These are phyloP conservation scores for Drosophila ezoana DNA, from an alignment of 2,888 invertebrate genomes.

Conservation along the genomic window DNA sequence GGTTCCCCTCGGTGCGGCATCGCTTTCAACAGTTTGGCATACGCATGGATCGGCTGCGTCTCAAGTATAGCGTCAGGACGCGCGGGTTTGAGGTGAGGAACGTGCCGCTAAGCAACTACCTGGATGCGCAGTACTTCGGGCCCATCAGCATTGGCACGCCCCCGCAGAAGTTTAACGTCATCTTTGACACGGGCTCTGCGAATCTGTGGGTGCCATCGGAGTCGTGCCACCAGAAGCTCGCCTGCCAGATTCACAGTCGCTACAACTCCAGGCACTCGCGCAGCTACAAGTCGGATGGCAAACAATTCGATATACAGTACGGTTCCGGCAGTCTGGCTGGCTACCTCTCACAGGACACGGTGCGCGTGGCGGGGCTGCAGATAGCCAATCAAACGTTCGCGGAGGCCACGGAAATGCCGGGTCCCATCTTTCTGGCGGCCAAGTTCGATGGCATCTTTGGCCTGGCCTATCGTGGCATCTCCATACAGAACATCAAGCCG, in stretches of 20 bases:
- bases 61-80: conserved; percentile 82
- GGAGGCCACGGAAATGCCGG: conserved; percentile 71
- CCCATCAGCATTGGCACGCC: conserved; percentile 95
- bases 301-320: conserved; percentile 60
- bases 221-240: conserved; percentile 95
- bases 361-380: conserved; percentile 60
- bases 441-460: conserved; percentile 75
- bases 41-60: conserved; percentile 85
- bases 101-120: conserved; percentile 95
- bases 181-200: conserved; percentile 99
- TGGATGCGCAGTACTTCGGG: conserved; percentile 98
- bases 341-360: conserved; percentile 57
- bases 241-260: conserved; percentile 97
- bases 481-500: conserved; percentile 64
- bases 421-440: conserved; percentile 69
- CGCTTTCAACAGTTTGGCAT: conserved; percentile 90
- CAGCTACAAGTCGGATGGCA: conserved; percentile 92
- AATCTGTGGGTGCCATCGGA: conserved; percentile 99
- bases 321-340: conserved; percentile 68
- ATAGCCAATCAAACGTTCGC: conserved; percentile 61
- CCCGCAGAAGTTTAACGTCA: conserved; percentile 95
- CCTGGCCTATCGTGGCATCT: conserved; percentile 59
- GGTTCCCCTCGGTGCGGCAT: conserved; percentile 88
- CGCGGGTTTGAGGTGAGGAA: conserved; percentile 82
- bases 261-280: conserved; percentile 94